phyloP scores from a whole-genome alignment of 2,888 invertebrate genomes.

The Stenurella melanura region DNA sequence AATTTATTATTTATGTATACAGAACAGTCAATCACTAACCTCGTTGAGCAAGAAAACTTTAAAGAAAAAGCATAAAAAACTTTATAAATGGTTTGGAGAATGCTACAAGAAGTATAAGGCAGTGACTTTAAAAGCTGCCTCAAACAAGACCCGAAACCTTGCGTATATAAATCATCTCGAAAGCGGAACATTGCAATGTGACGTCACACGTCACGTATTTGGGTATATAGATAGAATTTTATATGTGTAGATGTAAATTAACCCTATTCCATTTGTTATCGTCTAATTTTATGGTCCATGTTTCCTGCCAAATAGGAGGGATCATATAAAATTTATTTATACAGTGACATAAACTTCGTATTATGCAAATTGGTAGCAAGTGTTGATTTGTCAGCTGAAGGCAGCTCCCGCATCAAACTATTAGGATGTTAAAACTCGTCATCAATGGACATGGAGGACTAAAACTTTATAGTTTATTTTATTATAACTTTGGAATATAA shows the following conservation, averaged over 20 bases:
- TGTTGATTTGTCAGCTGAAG: background rate
- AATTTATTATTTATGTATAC: constrained; percentile 46
- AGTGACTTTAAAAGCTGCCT: constrained; percentile 48
- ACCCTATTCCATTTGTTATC: constrained; percentile 32
- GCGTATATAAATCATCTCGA: constrained; percentile 49
- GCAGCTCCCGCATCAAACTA: background rate
- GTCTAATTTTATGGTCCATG: constrained; percentile 15
- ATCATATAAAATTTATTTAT: background rate
- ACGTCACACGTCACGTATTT: constrained; percentile 45
- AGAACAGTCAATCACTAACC: constrained; percentile 47
- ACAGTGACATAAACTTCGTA: background rate
- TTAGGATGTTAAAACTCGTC: background rate
- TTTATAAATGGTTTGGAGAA: constrained; percentile 50
- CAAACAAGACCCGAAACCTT: constrained; percentile 41
- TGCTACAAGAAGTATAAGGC: constrained; percentile 46
- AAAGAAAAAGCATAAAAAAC: constrained; percentile 42
- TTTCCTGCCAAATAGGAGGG: background rate
- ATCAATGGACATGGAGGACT: background rate
- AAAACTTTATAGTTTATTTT: too few relatives aligned
- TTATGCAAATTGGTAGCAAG: background rate
- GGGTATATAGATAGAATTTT: constrained; percentile 47
- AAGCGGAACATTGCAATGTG: constrained; percentile 43
- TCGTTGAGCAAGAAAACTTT: constrained; percentile 35
- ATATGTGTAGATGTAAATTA: constrained; percentile 42
- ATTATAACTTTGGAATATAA: too few relatives aligned